Percentiles rank a stretch among this genome's conserved stretches.
phyloP scores from a whole-genome alignment of 2,113 vertebrate species.

The Cyanocitta stelleri region DNA sequence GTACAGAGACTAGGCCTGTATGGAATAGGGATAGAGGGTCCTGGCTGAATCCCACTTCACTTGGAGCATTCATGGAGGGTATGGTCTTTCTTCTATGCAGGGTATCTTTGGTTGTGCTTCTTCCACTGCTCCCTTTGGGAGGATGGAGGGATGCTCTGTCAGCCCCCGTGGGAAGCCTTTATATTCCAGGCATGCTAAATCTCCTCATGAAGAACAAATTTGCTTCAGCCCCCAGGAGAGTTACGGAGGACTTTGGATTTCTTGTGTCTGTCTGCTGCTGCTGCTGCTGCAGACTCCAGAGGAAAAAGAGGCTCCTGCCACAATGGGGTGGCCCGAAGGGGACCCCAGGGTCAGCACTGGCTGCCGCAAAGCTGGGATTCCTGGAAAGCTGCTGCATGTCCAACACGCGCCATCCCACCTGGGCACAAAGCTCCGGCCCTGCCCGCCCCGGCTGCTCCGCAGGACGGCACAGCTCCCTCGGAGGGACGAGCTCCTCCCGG shows the following conservation, averaged over 20 bases:
- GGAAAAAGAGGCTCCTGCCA: background rate
- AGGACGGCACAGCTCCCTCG: background rate
- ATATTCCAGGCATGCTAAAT: background rate
- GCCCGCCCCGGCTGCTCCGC: rapidly evolving
- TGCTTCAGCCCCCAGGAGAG: background rate
- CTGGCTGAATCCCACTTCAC: background rate
- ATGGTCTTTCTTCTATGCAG: constrained; percentile 19
- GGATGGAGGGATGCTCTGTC: background rate
- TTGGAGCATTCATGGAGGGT: background rate
- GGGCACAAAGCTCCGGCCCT: rapidly evolving
- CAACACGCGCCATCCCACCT: rapidly evolving
- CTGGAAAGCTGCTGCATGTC: background rate
- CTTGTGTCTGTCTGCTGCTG: background rate
- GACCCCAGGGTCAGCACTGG: background rate
- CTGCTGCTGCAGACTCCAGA: background rate
- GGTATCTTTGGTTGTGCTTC: background rate
- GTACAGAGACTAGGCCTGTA: background rate
- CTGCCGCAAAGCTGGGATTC: background rate
- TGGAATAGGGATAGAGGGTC: background rate
- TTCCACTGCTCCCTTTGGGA: background rate
- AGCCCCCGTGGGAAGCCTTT: background rate
- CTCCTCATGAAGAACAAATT: background rate
- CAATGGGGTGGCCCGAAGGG: rapidly evolving
- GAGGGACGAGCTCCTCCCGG: rapidly evolving
- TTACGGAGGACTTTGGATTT: background rate